These are phyloP conservation scores for Drosophila setosimentum DNA, from an alignment of 2,888 invertebrate genomes.

Conservation along the genomic window DNA sequence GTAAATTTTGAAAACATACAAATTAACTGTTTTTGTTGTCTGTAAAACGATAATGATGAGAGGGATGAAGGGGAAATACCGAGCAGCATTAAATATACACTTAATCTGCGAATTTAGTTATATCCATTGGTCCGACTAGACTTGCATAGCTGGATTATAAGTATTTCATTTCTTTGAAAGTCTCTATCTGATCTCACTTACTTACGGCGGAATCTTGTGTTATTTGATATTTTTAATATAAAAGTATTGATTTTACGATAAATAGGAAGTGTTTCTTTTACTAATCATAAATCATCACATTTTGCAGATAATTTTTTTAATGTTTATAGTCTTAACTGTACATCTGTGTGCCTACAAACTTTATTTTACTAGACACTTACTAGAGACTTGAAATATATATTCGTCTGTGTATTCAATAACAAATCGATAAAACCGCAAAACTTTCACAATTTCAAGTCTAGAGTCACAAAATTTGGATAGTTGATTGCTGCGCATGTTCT, in stretches of 20 bases:
- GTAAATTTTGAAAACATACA: slow-evolving; percentile 31
- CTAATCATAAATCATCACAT: background rate
- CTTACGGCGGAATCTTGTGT: background rate
- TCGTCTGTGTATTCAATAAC: background rate
- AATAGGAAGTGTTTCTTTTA: background rate
- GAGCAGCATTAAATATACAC: no score
- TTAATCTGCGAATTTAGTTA: background rate
- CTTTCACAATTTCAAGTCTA: background rate
- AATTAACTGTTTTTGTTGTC: slow-evolving; percentile 30
- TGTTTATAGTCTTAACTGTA: background rate
- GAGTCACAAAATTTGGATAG: background rate
- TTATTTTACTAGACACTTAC: no score
- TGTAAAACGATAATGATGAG: background rate
- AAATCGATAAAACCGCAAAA: background rate
- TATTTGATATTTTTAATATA: background rate
- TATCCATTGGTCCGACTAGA: background rate
- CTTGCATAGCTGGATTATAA: no score
- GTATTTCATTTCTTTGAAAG: no score
- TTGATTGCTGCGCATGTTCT: background rate
- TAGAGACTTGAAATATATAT: background rate
- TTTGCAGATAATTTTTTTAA: background rate
- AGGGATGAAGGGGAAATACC: background rate
- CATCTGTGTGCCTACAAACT: no score
- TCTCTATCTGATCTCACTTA: background rate
- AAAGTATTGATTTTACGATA: background rate